These are phyloP conservation scores for Strigamia transsilvanica DNA, from an alignment of 2,888 invertebrate species.

Conservation along the genomic window DNA sequence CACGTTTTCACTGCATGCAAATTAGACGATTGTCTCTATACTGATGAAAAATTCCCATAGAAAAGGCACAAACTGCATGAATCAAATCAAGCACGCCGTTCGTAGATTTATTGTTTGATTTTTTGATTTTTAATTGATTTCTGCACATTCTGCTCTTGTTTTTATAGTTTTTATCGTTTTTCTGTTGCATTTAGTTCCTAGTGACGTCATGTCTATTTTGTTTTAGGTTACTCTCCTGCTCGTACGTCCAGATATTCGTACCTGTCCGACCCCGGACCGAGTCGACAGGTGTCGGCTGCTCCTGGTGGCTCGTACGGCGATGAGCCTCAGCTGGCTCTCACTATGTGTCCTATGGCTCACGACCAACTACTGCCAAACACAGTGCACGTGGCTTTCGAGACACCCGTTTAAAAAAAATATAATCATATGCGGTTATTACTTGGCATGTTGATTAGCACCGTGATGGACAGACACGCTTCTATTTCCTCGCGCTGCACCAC, in stretches of 20 bases:
- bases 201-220: neutral
- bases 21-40: too few species aligned
- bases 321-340: neutral
- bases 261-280: constrained; percentile 56
- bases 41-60: too few species aligned
- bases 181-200: too few species aligned
- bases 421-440: too few species aligned
- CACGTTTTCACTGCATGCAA: too few species aligned
- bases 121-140: too few species aligned
- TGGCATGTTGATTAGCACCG: neutral
- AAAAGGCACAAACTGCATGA: too few species aligned
- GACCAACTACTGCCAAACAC: neutral
- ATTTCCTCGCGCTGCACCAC: neutral
- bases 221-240: constrained; percentile 53
- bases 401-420: constrained; percentile 53
- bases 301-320: constrained; percentile 1
- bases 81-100: too few species aligned
- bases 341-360: too few species aligned
- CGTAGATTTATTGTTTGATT: too few species aligned
- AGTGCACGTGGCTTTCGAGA: constrained; percentile 56
- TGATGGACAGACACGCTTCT: neutral
- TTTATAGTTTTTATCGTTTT: too few species aligned
- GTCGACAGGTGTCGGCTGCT: constrained; percentile 33
- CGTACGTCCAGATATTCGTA: constrained; percentile 55
- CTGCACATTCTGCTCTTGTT: too few species aligned